These are phyloP conservation scores for Macrosteles quadrilineatus DNA, from an alignment of 1,140 invertebrate genomes.

Conservation along the genomic window DNA sequence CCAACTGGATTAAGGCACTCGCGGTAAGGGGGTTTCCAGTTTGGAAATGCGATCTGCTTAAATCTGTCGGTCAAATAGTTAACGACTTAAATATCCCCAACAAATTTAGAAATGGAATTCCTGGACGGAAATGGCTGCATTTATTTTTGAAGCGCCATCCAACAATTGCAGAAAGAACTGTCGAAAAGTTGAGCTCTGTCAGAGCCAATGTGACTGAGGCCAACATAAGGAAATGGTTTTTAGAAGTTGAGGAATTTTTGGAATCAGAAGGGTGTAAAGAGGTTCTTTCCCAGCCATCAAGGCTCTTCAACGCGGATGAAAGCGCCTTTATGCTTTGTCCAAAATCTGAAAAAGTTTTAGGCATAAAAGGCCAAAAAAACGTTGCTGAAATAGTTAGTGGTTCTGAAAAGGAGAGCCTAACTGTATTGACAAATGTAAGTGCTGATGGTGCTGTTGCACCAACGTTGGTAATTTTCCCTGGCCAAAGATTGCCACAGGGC, in stretches of 20 bases:
- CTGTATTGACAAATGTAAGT: neutral
- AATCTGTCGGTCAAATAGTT: slow-evolving; percentile 33
- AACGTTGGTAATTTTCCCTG: no score
- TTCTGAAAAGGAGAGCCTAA: slow-evolving; percentile 33
- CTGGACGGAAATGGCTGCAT: slow-evolving; percentile 47
- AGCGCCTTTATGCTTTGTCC: slow-evolving; percentile 35
- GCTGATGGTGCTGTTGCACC: slow-evolving; percentile 31
- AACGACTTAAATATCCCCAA: neutral
- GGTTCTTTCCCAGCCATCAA: slow-evolving; percentile 36
- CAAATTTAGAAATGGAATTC: slow-evolving; percentile 41
- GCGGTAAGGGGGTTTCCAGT: slow-evolving; percentile 29
- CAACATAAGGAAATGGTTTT: slow-evolving; percentile 46
- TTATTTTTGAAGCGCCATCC: slow-evolving; percentile 45
- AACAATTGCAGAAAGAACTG: slow-evolving; percentile 37
- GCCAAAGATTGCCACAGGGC: no score
- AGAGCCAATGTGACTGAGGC: slow-evolving; percentile 41
- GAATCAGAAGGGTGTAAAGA: slow-evolving; percentile 33
- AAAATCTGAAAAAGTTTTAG: slow-evolving; percentile 32
- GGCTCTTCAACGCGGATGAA: slow-evolving; percentile 41
- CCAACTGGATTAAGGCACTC: slow-evolving; percentile 23
- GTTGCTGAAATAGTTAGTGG: slow-evolving; percentile 25
- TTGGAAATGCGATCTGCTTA: slow-evolving; percentile 26
- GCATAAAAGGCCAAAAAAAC: slow-evolving; percentile 29
- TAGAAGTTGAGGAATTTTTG: slow-evolving; percentile 43
- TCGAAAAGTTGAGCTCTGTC: slow-evolving; percentile 42